Conservation (phyloP, 2,797 vertebrate genomes). For the Pangasius sanitwongsei region DNA sequence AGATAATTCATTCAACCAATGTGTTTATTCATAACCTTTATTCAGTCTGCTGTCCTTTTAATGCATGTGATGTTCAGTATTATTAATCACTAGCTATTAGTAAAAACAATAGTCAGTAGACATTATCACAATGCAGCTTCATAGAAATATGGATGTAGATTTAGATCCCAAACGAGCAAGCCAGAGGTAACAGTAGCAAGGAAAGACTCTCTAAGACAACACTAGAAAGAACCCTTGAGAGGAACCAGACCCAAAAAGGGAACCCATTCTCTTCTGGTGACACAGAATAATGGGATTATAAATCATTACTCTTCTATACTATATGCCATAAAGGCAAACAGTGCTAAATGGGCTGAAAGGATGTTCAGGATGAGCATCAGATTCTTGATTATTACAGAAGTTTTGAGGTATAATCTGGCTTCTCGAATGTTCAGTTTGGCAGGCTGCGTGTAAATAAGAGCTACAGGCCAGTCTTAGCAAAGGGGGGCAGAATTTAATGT, state of each 20-base stretch:
- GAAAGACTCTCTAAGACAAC: background rate
- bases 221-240: background rate
- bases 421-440: background rate
- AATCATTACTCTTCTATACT: background rate
- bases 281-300: background rate
- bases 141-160: background rate
- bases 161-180: background rate
- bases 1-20: background rate
- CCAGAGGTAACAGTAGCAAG: background rate
- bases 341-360: background rate
- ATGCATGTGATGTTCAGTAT: background rate
- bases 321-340: background rate
- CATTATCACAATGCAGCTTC: background rate
- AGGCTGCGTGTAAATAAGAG: background rate
- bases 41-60: background rate
- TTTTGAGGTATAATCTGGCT: background rate
- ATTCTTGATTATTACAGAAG: background rate
- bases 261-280: background rate
- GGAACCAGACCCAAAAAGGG: background rate
- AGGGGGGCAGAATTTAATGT: background rate
- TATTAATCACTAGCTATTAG: background rate
- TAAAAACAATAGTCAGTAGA: background rate
- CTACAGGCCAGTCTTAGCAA: background rate
- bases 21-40: background rate
- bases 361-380: background rate